Base-by-base conservation (phyloP, 2,113 vertebrate species). In the Peromyscus californicus region DNA sequence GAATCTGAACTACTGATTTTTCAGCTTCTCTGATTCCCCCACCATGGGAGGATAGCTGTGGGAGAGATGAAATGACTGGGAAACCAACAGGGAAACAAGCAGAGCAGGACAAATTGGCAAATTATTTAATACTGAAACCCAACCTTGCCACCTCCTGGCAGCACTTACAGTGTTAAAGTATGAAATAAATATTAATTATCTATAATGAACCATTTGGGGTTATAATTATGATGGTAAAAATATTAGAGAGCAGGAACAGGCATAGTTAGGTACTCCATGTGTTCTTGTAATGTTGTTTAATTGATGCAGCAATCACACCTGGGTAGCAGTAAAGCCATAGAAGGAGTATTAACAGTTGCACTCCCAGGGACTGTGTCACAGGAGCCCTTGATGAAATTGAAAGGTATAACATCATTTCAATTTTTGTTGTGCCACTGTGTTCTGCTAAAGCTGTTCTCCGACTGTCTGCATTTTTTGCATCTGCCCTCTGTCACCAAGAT, bases 131-230 rank as follows among this genome's bases (percentile, higher is more conserved):
- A 48, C 87, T 95, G 87, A 97, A 93, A 98, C 90, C 78, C 96
- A 15, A 36, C 72, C 84, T 97, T 90, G 86, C 36, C 31, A 95
- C 85, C 90, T 93, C 95, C 92, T 97, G 96, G 95, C 92, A 97
- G 98, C 94, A 97, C 89, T 93, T 96, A 94, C 92, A 97, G 98
- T 98, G 97, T 98, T 42, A 98, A 98, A 17, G 1, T 95, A 96
- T 89, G 92, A 94, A 97, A 97, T 98, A 96, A 98, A 97, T 98
- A 98, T 98, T 98, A 98, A 98, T 98, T 97, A 98, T 97, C 94
- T 96, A 65, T 93, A 51, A 97, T 12, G 39, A 97, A 97, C 83
- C 97, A 80, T 98, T 98, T 96, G 54, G 17, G 0, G 63, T 48
- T 42, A 92, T 87, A 84, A 86, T 91, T 97, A 92, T 80, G 88